These are phyloP conservation scores for Cetonia aurata DNA, from an alignment of 2,888 invertebrate species.

Conservation along the genomic window DNA sequence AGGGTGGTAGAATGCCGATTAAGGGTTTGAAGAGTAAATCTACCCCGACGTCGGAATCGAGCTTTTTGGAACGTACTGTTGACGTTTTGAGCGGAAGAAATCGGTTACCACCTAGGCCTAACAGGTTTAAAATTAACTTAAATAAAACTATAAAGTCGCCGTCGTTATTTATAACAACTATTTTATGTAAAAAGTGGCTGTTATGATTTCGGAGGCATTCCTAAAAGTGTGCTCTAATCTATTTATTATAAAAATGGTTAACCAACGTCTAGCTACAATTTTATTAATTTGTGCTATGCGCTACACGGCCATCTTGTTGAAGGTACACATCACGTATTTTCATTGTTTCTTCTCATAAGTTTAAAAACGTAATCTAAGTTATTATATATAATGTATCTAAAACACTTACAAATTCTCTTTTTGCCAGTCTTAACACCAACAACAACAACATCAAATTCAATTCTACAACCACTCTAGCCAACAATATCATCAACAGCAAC, in stretches of 20 bases:
- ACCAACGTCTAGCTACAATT: too few species aligned
- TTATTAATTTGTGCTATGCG: too few species aligned
- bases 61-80: not conserved
- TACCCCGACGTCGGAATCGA: not conserved
- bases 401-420: not conserved
- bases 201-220: too few species aligned
- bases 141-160: not conserved
- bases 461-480: not conserved
- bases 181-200: too few species aligned
- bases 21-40: not conserved
- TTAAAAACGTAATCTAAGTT: not conserved
- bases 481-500: conserved; percentile 27
- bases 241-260: too few species aligned
- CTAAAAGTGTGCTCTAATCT: too few species aligned
- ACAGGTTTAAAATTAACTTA: conserved; percentile 4
- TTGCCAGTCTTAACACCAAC: not conserved
- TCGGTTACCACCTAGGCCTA: conserved; percentile 8
- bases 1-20: conserved; percentile 6
- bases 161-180: too few species aligned
- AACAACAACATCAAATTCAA: conserved; percentile 1
- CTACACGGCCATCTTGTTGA: too few species aligned
- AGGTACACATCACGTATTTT: too few species aligned
- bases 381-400: not conserved
- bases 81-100: not conserved
- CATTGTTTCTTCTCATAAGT: not conserved